A percentile compares a stretch with the other conserved stretches of the same genome.
phyloP scores from a whole-genome alignment of 2,113 vertebrate species.

The Phylloscopus trochilus region DNA sequence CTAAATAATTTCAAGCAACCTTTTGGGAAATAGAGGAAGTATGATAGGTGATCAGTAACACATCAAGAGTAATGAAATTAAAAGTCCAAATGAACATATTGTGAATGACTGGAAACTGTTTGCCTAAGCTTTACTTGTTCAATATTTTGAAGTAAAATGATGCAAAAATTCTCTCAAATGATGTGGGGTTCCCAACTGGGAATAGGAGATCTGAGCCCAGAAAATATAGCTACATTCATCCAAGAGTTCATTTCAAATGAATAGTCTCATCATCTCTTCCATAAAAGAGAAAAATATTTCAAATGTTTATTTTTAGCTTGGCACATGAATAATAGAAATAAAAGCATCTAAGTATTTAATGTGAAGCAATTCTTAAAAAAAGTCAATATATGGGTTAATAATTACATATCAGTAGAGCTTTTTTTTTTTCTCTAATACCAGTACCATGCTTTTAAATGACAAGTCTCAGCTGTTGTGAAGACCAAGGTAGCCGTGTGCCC shows the following conservation, averaged over 20 bases:
- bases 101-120: not conserved
- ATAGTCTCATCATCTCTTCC: not conserved
- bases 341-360: not conserved
- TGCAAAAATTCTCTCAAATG: not conserved
- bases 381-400: not conserved
- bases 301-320: constrained; percentile 23
- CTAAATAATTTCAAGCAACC: not conserved
- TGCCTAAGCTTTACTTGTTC: not conserved
- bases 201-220: not conserved
- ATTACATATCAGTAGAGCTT: not conserved
- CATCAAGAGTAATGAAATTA: not conserved
- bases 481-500: constrained; percentile 22
- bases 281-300: constrained; percentile 42
- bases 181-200: not conserved
- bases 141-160: not conserved
- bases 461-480: constrained; percentile 44
- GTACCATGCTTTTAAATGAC: not conserved
- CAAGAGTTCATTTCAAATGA: not conserved
- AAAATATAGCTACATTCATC: not conserved
- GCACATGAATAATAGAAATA: not conserved
- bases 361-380: not conserved
- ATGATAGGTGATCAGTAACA: not conserved
- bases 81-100: not conserved
- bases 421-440: constrained; percentile 3
- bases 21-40: not conserved